Percentiles rank a stretch among this genome's conserved stretches.
Conservation (phyloP, 2,888 invertebrate genomes). For the Cenopis cana region DNA sequence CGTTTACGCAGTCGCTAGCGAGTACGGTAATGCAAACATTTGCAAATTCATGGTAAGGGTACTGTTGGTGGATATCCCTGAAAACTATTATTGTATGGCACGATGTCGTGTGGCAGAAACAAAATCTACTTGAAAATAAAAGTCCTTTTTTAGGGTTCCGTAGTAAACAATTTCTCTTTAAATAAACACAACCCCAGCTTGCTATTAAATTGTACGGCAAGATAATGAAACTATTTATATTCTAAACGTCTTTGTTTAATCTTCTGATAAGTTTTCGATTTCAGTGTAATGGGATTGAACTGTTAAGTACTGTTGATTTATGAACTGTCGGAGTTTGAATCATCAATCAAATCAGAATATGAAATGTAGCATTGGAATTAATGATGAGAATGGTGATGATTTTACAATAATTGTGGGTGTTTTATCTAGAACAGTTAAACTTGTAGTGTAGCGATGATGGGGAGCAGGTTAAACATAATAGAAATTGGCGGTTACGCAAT, state of each 20-base stretch:
- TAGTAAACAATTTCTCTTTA: too few species aligned
- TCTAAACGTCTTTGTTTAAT: background rate
- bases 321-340: background rate
- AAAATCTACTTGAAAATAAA: background rate
- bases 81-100: background rate
- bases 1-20: too few species aligned
- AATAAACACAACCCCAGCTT: background rate
- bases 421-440: too few species aligned
- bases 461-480: too few species aligned
- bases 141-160: too few species aligned
- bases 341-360: slow-evolving; percentile 12
- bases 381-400: background rate
- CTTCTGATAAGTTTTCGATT: background rate
- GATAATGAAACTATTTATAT: too few species aligned
- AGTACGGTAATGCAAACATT: too few species aligned
- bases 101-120: background rate
- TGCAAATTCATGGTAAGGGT: too few species aligned
- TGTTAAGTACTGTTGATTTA: slow-evolving; percentile 5
- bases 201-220: too few species aligned
- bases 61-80: background rate
- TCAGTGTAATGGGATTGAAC: background rate
- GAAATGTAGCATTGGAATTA: background rate
- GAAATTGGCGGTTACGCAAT: too few species aligned
- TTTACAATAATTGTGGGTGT: too few species aligned
- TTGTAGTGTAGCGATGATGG: too few species aligned